Conservation (phyloP, 2,888 invertebrate species). For the Melinaea marsaeus region DNA sequence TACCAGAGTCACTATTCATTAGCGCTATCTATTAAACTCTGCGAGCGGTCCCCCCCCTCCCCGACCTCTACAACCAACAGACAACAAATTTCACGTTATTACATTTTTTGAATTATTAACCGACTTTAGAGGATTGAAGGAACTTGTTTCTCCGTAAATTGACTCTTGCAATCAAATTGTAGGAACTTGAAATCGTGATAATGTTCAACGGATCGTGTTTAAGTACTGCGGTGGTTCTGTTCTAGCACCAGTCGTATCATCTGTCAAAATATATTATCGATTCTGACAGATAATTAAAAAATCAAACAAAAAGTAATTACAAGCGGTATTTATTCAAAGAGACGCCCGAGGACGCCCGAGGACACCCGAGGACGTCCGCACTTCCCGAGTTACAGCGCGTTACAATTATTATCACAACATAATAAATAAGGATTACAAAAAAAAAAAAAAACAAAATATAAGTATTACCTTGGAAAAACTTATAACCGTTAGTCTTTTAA, state of each 20-base stretch:
- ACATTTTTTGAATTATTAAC: conserved; percentile 8
- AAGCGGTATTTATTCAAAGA: conserved; percentile 30
- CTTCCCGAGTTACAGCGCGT: conserved; percentile 39
- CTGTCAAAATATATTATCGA: conserved; percentile 14
- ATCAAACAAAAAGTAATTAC: conserved; percentile 26
- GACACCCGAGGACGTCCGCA: conserved; percentile 27
- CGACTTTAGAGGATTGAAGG: conserved; percentile 3
- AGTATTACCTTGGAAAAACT: conserved; percentile 59
- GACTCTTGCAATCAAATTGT: neutral
- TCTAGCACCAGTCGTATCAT: conserved; percentile 16
- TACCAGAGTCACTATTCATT: conserved; percentile 37
- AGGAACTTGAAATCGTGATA: neutral
- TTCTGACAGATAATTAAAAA: conserved; percentile 17
- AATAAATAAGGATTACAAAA: conserved; percentile 60
- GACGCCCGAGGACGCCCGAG: conserved; percentile 11
- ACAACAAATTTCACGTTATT: too few relatives aligned
- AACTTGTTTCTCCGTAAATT: neutral
- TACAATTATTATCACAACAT: conserved; percentile 53
- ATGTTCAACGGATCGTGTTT: neutral
- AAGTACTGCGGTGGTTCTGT: neutral
- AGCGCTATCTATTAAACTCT: conserved; percentile 66
- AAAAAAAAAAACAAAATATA: conserved; percentile 48
- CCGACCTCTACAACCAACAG: conserved; percentile 1
- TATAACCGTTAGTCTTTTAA: conserved; percentile 59
- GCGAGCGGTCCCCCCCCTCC: conserved; percentile 29